Evolutionary conservation across 37 sponge, comb jelly and placozoan species (phyloP).

Genomic region (Geodia barretti): DNA sequence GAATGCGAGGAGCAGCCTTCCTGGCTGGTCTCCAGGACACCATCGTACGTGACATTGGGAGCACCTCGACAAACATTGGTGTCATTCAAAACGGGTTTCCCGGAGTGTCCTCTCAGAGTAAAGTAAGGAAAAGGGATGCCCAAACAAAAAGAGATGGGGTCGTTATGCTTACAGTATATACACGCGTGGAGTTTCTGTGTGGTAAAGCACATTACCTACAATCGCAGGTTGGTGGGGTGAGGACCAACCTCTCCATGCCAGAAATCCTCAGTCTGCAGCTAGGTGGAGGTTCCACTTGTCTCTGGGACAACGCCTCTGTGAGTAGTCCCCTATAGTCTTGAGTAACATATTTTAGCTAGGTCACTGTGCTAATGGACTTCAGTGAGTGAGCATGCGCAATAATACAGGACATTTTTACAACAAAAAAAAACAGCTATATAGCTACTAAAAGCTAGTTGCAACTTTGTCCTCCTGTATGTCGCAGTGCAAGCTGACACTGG

Average conservation of each 20-base stretch:
- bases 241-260: slow-evolving; percentile 79
- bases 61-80: slow-evolving; percentile 83
- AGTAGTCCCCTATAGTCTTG: neutral
- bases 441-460: no score
- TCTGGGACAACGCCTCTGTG: slow-evolving; percentile 5
- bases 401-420: no score
- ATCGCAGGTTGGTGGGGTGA: slow-evolving; percentile 78
- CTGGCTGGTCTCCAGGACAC: slow-evolving; percentile 67
- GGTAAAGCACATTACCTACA: no score
- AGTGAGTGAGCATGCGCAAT: no score
- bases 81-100: slow-evolving; percentile 77
- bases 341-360: no score
- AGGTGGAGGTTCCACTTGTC: slow-evolving; percentile 75
- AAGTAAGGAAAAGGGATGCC: no score
- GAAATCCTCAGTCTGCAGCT: slow-evolving; percentile 79
- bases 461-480: no score
- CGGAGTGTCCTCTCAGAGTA: slow-evolving; percentile 66
- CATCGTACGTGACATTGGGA: slow-evolving; percentile 86
- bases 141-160: no score
- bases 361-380: no score
- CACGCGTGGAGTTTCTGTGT: no score
- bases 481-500: slow-evolving; percentile 36
- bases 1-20: slow-evolving; percentile 86
- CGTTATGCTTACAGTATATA: no score
- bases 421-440: no score